A percentile compares a stretch with the other conserved stretches of the same genome.
Conservation (phyloP, 2,888 invertebrate species). For the Drosophila borealis region DNA sequence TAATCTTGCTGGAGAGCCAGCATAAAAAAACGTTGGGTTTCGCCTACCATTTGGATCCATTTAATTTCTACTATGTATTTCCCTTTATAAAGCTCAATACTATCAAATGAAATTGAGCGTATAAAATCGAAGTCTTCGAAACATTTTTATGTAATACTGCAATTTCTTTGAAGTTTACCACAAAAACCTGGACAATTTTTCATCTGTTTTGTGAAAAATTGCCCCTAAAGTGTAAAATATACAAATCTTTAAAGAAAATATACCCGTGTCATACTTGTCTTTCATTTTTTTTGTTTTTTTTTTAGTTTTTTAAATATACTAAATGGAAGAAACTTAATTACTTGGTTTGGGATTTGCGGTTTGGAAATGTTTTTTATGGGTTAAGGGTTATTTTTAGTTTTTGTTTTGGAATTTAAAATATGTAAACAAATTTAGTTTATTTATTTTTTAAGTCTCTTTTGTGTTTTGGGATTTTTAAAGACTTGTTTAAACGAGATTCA, state of each 20-base stretch:
- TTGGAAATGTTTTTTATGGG: slow-evolving; percentile 22
- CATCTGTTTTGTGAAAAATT: slow-evolving; percentile 27
- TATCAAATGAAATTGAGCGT: slow-evolving; percentile 50
- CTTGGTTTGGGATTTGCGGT: slow-evolving; percentile 30
- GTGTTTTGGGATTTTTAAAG: slow-evolving; percentile 41
- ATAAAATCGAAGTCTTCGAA: slow-evolving; percentile 61
- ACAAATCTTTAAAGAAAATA: slow-evolving; percentile 66
- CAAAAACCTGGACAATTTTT: slow-evolving; percentile 41
- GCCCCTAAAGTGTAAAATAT: slow-evolving; percentile 67
- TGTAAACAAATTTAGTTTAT: slow-evolving; percentile 60
- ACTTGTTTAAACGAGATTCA: slow-evolving; percentile 59
- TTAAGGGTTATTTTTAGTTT: slow-evolving; percentile 32
- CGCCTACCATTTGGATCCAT: slow-evolving; percentile 53
- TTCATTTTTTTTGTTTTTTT: slow-evolving; percentile 18
- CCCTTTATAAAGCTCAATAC: slow-evolving; percentile 63
- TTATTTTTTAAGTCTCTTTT: slow-evolving; percentile 47
- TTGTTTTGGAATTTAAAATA: slow-evolving; percentile 63
- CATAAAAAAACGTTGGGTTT: slow-evolving; percentile 58
- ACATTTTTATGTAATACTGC: slow-evolving; percentile 48
- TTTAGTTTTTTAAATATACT: slow-evolving; percentile 18
- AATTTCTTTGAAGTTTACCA: slow-evolving; percentile 39
- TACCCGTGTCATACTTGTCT: slow-evolving; percentile 66
- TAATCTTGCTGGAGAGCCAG: slow-evolving; percentile 45
- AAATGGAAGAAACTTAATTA: slow-evolving; percentile 73
- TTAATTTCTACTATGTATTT: slow-evolving; percentile 55